Evolutionary conservation across 2,113 vertebrate genomes (phyloP).

Genomic region (Procavia capensis): DNA sequence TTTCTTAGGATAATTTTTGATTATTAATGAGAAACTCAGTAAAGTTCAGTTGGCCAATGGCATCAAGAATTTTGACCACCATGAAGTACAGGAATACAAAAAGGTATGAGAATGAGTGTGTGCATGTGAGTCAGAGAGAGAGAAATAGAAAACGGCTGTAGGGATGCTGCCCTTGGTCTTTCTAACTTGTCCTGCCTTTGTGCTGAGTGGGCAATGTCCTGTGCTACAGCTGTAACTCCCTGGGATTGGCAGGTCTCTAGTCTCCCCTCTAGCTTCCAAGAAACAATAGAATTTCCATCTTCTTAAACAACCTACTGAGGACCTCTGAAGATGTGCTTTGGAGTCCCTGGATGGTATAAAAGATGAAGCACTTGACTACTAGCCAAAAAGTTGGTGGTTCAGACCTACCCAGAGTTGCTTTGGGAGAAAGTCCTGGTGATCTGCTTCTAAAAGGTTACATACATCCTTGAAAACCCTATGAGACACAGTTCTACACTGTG

Average conservation of each 20-base stretch:
- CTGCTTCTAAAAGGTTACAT: neutral
- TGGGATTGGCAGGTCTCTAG: neutral
- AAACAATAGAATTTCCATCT: neutral
- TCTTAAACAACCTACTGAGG: neutral
- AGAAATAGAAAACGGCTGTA: neutral
- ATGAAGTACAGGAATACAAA: neutral
- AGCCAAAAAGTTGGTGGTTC: neutral
- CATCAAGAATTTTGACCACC: neutral
- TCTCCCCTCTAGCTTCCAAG: neutral
- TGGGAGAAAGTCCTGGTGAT: neutral
- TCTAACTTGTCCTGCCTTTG: too few relatives aligned
- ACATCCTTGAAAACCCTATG: neutral
- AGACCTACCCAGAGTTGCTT: too few relatives aligned
- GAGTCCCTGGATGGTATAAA: neutral
- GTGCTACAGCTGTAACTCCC: too few relatives aligned
- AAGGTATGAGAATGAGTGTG: neutral
- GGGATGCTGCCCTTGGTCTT: neutral
- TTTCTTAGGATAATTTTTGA: neutral
- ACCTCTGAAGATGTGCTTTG: neutral
- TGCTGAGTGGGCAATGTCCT: rapidly evolving
- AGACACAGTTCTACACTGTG: neutral
- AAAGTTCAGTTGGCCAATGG: neutral
- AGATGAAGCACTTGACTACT: neutral
- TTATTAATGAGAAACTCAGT: neutral
- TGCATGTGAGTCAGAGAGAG: neutral